phyloP scores from a whole-genome alignment of 2,888 invertebrate genomes.

The Ichneumoninae sp. region DNA sequence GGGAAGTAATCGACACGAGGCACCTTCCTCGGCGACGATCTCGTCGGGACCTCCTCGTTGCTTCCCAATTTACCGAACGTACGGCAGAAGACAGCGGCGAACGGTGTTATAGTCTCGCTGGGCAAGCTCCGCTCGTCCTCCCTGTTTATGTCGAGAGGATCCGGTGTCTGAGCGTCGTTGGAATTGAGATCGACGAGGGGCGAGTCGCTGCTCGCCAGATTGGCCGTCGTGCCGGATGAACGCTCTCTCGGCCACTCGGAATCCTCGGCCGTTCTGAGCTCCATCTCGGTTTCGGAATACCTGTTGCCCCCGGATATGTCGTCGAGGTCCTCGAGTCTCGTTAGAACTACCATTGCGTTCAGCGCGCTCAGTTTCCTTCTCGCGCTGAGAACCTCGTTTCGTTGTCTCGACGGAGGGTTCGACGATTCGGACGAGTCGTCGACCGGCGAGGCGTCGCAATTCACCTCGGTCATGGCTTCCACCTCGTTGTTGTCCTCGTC shows the following conservation, averaged over 20 bases:
- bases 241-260: not conserved
- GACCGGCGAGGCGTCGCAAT: not conserved
- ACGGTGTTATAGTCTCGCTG: not conserved
- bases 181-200: not conserved
- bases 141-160: constrained; percentile 31
- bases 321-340: constrained; percentile 55
- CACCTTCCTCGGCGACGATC: not conserved
- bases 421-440: not conserved
- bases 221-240: not conserved
- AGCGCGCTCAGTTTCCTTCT: constrained; percentile 39
- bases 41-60: not conserved
- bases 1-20: not conserved
- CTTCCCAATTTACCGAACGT: not conserved
- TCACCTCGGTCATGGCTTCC: not conserved
- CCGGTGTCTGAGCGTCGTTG: not conserved
- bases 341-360: constrained; percentile 63
- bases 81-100: not conserved
- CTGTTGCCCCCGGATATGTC: constrained; percentile 24
- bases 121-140: not conserved
- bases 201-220: not conserved
- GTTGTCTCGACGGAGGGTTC: not conserved
- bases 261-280: not conserved
- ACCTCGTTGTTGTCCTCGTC: not conserved
- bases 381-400: constrained; percentile 4
- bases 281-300: not conserved